Evolutionary conservation across 2,888 invertebrate species (phyloP), one percentile per base, ranked within the genome.

Genomic region (Abrostola triplasia): DNA sequence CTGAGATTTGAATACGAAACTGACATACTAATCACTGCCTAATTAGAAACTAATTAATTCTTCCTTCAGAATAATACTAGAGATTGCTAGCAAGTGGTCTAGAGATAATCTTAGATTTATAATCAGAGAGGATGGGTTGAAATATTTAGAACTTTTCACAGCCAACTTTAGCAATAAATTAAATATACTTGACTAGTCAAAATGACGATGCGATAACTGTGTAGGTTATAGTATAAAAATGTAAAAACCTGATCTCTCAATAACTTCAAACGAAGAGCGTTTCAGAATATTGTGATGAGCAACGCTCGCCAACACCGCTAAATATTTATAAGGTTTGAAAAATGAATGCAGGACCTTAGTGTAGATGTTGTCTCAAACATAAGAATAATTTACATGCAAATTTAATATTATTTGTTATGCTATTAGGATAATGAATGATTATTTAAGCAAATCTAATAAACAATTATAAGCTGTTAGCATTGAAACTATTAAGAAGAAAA

Each of bases 241-340:
- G 49, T 64, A 57, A 49, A 70, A 54, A 70, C 56, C 6, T 59
- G 56, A 65, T 36, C 13, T 13, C 37, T 55, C 24, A 59, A 59
- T 70, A 70, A 56, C 55, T 70, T 70, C 52, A 41, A 59, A 48
- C 72, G 56, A 56, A 66, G 59, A 49, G 53, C 57, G 42, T 41
- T 35, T 37, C 40, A 54, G 63, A 71, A 71, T 68, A 71, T 63
- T 73, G 48, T 73, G 47, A 73, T 58, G 62, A 59, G 70, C 73
- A 62, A 53, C 62, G 50, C 47, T 51, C 24, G 57, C 49, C 41
- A 50, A 42, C 40, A 44, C 1, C 57, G 38, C 41, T 72, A 69
- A 72, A 72, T 72, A 72, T 72, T 69, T 64, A 72, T 73, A 73
- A 68, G 59, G 55, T 35, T 57, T 68, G n/a, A 63, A 68, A 49